Evolutionary conservation across 2,888 invertebrate species (phyloP).

Genomic region (Drosophila tripunctata): DNA sequence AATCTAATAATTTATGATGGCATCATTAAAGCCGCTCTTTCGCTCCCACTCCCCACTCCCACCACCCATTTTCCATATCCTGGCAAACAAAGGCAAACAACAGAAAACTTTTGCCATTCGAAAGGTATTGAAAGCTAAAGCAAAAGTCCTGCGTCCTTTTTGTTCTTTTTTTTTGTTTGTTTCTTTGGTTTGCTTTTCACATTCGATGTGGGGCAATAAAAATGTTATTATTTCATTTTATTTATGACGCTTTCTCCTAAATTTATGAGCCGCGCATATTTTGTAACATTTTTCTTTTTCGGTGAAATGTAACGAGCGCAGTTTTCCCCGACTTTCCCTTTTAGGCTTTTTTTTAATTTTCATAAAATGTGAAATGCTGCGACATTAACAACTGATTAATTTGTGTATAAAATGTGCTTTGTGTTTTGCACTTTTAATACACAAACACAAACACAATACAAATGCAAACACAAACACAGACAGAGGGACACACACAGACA

Average conservation of each 20-base stretch:
- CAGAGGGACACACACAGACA: neutral
- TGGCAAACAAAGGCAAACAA: neutral
- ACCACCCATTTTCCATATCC: conserved; percentile 19
- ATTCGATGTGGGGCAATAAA: conserved; percentile 73
- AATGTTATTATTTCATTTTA: conserved; percentile 81
- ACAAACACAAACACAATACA: conserved; percentile 27
- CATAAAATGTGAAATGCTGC: conserved; percentile 50
- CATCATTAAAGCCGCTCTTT: conserved; percentile 67
- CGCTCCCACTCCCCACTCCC: neutral
- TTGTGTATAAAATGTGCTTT: conserved; percentile 44
- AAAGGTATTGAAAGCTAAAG: conserved; percentile 68
- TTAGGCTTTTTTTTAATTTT: conserved; percentile 66
- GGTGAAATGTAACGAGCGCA: conserved; percentile 47
- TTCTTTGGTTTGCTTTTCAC: conserved; percentile 5
- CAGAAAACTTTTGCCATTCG: conserved; percentile 60
- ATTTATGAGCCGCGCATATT: conserved; percentile 80
- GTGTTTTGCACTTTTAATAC: conserved; percentile 30
- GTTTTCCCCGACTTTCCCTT: neutral
- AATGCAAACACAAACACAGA: conserved; percentile 5
- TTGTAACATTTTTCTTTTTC: conserved; percentile 72
- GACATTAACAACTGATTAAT: conserved; percentile 67
- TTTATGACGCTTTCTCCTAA: conserved; percentile 79
- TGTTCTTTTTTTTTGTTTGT: neutral
- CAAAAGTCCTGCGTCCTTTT: conserved; percentile 16
- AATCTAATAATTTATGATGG: conserved; percentile 82